Evolutionary conservation across 2,888 invertebrate genomes (phyloP).

Genomic region (Bellardia bayeri): DNA sequence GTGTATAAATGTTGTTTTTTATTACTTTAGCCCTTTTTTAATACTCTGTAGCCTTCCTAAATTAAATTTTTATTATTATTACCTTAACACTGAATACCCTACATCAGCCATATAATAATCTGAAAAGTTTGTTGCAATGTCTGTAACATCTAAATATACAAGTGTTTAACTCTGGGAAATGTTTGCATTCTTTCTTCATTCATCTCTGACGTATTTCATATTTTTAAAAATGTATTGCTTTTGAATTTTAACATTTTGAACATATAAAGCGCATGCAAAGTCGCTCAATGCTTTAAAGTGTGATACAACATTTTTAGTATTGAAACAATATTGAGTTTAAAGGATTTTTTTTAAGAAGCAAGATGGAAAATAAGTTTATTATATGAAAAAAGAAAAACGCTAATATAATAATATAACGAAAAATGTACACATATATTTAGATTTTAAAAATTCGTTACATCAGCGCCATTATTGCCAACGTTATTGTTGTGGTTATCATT

Average conservation of each 20-base stretch:
- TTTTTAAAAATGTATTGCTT: background rate
- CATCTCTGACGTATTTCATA: too few species aligned
- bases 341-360: background rate
- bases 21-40: background rate
- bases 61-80: constrained; percentile 14
- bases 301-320: background rate
- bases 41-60: constrained; percentile 13
- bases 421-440: background rate
- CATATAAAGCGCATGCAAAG: background rate
- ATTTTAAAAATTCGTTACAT: constrained; percentile 1
- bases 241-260: background rate
- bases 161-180: too few species aligned
- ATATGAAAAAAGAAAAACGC: background rate
- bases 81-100: background rate
- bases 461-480: constrained; percentile 37
- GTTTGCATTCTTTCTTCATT: too few species aligned
- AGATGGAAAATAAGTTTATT: too few species aligned
- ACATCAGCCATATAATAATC: background rate
- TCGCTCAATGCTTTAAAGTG: background rate
- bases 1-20: constrained; percentile 18
- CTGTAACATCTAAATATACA: too few species aligned
- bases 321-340: background rate
- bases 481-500: constrained; percentile 33
- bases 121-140: too few species aligned
- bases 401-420: background rate